Evolutionary conservation across 2,113 vertebrate species (phyloP), one percentile per base, ranked within the genome.

Genomic region (Anseranas semipalmata): DNA sequence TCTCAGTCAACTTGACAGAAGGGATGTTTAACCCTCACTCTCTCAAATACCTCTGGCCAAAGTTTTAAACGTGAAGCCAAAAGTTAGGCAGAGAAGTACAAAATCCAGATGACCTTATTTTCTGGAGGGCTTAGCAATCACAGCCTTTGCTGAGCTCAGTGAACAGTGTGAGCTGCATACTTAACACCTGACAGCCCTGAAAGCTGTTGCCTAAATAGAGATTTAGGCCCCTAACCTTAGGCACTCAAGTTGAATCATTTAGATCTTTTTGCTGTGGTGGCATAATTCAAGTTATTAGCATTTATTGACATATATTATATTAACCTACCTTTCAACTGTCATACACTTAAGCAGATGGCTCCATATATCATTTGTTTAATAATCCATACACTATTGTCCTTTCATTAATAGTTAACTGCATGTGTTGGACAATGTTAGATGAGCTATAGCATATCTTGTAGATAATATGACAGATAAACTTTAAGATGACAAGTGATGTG

Each of bases 331-430:
- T 93, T 95, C 74, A 62, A n/a, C 45, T 93, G 58, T 92, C 84
- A 63, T 66, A 30, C 45, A 59, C 32, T 87, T 73, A 87, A 85
- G 55, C 17, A 89, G 77, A 79, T 83, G 50, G 41, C 11, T 89
- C 53, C 63, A 91, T 93, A 73, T 79, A 79, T 94, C n/a, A 87
- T 82, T 92, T 85, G n/a, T 79, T 94, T 94, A 96, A 95, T 95
- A 96, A 94, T 70, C 84, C 76, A 53, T 94, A 78, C 3, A 52
- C 17, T 82, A 89, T 95, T 89, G 84, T 87, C 24, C 77, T 85
- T 91, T 89, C 63, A 70, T 93, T 95, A 95, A 68, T 82, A 63
- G 48, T 62, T 91, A 88, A 74, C 53, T 82, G 73, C 43, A 70
- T 70, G 39, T 67, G 28, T 73, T 94, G 85, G 73, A 90, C 56